Percentiles rank a stretch among this genome's conserved stretches.
phyloP scores from a whole-genome alignment of 2,113 vertebrate genomes.

The Camelus dromedarius region DNA sequence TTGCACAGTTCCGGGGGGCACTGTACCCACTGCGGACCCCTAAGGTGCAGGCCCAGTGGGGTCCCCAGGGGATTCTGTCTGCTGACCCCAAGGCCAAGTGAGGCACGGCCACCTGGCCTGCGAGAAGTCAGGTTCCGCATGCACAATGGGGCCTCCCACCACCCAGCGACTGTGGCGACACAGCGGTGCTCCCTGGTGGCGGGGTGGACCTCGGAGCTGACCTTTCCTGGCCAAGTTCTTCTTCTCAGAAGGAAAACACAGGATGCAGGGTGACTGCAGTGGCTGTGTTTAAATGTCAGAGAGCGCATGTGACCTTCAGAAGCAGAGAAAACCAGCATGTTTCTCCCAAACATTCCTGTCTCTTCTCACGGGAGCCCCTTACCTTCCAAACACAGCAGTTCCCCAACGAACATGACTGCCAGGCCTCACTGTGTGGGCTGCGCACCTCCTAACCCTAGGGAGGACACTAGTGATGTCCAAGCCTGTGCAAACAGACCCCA shows the following conservation, averaged over 20 bases:
- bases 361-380: not conserved
- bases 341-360: not conserved
- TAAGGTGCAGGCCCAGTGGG: rapidly evolving
- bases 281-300: not conserved
- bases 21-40: not conserved
- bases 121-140: not conserved
- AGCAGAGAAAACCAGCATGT: not conserved
- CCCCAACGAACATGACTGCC: not conserved
- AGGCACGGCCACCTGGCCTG: not conserved
- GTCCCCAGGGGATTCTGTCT: not conserved
- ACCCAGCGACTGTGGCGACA: not conserved
- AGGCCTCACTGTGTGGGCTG: not conserved
- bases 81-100: too few relatives aligned
- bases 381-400: not conserved
- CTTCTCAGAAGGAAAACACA: conserved; percentile 20
- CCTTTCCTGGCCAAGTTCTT: conserved; percentile 5
- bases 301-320: conserved; percentile 30
- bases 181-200: not conserved
- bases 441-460: not conserved
- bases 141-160: not conserved
- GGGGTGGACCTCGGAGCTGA: not conserved
- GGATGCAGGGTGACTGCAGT: not conserved
- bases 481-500: not conserved
- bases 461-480: not conserved
- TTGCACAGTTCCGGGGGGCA: too few relatives aligned